phyloP scores from a whole-genome alignment of 2,113 vertebrate species.

The Mobula hypostoma region DNA sequence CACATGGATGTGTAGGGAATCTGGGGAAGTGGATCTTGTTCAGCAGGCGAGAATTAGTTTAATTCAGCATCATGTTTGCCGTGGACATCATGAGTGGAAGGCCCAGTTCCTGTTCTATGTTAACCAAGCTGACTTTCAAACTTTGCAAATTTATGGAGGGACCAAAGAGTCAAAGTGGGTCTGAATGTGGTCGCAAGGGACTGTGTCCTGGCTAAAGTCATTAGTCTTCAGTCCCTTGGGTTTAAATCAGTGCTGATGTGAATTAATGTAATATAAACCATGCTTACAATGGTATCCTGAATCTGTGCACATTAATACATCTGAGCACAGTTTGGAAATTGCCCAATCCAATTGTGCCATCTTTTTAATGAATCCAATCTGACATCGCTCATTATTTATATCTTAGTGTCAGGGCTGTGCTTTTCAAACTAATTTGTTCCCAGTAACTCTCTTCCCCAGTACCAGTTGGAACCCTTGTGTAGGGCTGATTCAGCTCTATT shows the following conservation, averaged over 20 bases:
- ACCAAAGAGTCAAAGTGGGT: neutral
- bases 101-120: too few species aligned
- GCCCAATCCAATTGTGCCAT: neutral
- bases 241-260: neutral
- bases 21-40: too few species aligned
- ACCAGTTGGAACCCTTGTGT: neutral
- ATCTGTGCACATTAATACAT: neutral
- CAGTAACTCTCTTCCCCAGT: neutral
- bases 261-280: neutral
- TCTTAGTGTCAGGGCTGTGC: neutral
- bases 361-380: neutral
- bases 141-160: neutral
- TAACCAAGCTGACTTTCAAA: neutral
- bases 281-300: neutral
- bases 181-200: neutral
- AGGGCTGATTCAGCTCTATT: constrained; percentile 25
- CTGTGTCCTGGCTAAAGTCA: neutral
- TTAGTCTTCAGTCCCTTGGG: neutral
- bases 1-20: too few species aligned
- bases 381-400: constrained; percentile 16
- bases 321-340: neutral
- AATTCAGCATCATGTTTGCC: too few species aligned
- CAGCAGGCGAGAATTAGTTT: too few species aligned
- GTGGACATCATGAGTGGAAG: too few species aligned
- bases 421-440: constrained; percentile 27